Evolutionary conservation across 2,113 vertebrate genomes (phyloP), one percentile per base, ranked within the genome.

Genomic region (Mus spicilegus): DNA sequence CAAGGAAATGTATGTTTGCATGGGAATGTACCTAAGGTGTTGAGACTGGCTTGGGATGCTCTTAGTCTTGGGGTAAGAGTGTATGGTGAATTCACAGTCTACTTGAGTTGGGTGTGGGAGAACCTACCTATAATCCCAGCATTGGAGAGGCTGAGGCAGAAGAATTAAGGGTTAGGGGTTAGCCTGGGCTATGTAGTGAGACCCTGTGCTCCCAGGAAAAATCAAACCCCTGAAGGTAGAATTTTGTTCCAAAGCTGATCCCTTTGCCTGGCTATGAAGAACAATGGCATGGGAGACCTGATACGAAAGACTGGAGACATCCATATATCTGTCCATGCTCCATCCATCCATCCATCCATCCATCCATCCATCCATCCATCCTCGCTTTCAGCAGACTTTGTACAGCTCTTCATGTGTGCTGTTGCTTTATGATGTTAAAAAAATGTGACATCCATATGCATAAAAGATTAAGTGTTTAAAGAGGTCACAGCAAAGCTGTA

Each of bases 211-310:
- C 42, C 11, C 36, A 54, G 51, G 19, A 70, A 70, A 20, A 70
- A 26, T 17, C 19, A 70, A 70, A 70, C 33, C 33, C 33, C 20
- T 36, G 11, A 87, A 51, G 46, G 65, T 70, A 36, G 30, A 67
- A 75, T 36, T 94, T 92, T 93, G 89, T 26, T 90, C n/a, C 14
- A 84, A 51, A 49, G 33, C 80, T 77, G 20, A 82, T 24, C n/a
- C 36, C 11, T 72, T 69, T 65, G 65, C 28, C n/a, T 51, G 22
- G 33, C 17, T 94, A 26, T 33, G 22, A n/a, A 70, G 30, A 77
- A 42, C n/a, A 70, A 1, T 72, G 67, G 88, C 5, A 1, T 75
- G 16, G 20, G 54, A 42, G 36, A 24, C 8, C n/a, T 20, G 65
- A 14, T 54, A n/a, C 51, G 67, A 11, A 28, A 28, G 12, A 30